Base-by-base conservation (phyloP, 2,113 vertebrate species). In the Oophaga pumilio region DNA sequence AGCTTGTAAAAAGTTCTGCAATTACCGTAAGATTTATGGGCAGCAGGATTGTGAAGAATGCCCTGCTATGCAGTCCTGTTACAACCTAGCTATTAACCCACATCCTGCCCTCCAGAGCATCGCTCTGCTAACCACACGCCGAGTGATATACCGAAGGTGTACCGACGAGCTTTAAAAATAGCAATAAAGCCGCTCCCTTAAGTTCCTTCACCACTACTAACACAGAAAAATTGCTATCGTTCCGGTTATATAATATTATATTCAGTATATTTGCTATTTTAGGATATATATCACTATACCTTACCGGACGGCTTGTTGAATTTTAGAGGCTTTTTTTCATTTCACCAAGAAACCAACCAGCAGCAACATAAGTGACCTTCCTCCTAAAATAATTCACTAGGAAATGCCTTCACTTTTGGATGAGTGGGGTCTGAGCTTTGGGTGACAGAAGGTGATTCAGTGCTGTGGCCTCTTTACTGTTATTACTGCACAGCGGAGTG, bases 111-210 rank as follows among this genome's bases (percentile, higher is more conserved):
- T 26, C 22, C 11, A 52, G 57, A 52, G 33, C 68, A 73, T 60
- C 53, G 86, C 78, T 73, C 79, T 82, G 18, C 14, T 78, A 68
- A 68, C 76, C 60, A 86, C 76, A 86, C 52, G 78, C 28, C 11
- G n/a, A 60, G 17, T 83, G 17, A 52, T 83, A 52, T 83, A n/a
- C 12, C 22, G 49, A 64, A 82, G 85, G 68, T 82, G 81, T 28
- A 64, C 24, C 26, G 20, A 66, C 4, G 62, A 73, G 33, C 3
- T 5, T 79, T 26, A 82, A 52, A 64, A 64, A 68, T 68, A 71
- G 79, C 59, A 74, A 64, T 83, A 83, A 87, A 82, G 59, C 79
- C 69, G 28, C 86, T 76, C 86, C 77, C 57, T 83, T 33, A 62
- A n/a, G 6, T 24, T 81, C 26, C 17, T 60, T 78, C 11, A 28